Conservation (phyloP, 1,140 invertebrate genomes). For the Drosophila orena region DNA sequence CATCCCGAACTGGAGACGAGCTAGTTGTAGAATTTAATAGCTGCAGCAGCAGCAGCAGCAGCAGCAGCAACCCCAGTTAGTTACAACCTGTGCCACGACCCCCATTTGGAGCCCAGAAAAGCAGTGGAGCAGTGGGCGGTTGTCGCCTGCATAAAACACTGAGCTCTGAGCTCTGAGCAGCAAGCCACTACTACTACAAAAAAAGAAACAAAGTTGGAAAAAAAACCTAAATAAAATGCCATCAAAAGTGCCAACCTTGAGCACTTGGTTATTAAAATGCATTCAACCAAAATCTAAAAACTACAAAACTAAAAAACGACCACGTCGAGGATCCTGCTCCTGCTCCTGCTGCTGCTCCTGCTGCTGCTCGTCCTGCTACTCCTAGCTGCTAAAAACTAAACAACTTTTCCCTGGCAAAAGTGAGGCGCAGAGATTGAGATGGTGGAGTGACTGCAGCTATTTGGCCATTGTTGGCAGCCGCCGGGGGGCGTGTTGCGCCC, state of each 20-base stretch:
- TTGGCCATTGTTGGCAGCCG: slow-evolving; percentile 74
- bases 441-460: slow-evolving; percentile 59
- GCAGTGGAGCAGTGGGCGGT: slow-evolving; percentile 15
- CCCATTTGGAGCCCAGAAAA: background rate
- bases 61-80: slow-evolving; percentile 49
- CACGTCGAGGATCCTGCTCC: slow-evolving; percentile 17
- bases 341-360: slow-evolving; percentile 14
- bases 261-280: slow-evolving; percentile 82
- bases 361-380: background rate
- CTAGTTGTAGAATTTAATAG: slow-evolving; percentile 72
- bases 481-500: slow-evolving; percentile 55
- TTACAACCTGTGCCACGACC: slow-evolving; percentile 72
- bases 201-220: slow-evolving; percentile 9
- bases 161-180: slow-evolving; percentile 4
- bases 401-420: slow-evolving; percentile 54
- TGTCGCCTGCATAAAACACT: slow-evolving; percentile 59
- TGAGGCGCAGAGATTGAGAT: slow-evolving; percentile 44
- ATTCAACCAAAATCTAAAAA: slow-evolving; percentile 83
- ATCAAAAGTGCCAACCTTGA: slow-evolving; percentile 81
- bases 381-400: slow-evolving; percentile 55
- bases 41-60: slow-evolving; percentile 55
- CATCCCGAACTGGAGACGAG: slow-evolving; percentile 36
- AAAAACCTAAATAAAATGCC: slow-evolving; percentile 64
- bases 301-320: slow-evolving; percentile 73
- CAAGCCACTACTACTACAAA: background rate